Percentiles rank a stretch among this genome's conserved stretches.
phyloP scores from a whole-genome alignment of 2,113 vertebrate species.

The Todiramphus chloris region DNA sequence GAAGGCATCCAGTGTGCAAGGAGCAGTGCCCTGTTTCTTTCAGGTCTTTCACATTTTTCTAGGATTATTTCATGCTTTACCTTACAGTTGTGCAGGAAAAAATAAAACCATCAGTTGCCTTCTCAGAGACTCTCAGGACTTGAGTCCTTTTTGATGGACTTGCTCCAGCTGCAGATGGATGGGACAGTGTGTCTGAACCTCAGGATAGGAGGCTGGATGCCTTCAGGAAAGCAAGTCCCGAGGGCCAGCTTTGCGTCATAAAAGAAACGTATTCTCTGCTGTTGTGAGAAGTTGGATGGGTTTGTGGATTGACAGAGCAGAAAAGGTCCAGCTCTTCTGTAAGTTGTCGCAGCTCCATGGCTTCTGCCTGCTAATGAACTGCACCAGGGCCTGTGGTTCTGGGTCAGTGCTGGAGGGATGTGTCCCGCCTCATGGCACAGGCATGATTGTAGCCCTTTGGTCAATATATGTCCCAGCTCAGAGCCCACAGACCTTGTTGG shows the following conservation, averaged over 20 bases:
- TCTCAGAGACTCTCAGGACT: not conserved
- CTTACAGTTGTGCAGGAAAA: not conserved
- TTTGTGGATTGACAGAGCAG: not conserved
- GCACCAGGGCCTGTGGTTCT: not conserved
- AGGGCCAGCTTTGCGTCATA: not conserved
- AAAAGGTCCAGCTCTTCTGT: not conserved
- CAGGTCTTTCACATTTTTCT: not conserved
- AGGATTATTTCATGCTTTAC: not conserved
- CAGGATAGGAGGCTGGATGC: not conserved
- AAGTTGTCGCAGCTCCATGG: not conserved
- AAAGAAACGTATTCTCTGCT: not conserved
- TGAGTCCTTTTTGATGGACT: not conserved
- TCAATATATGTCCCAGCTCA: fast-evolving
- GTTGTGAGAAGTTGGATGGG: not conserved
- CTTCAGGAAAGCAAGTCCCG: not conserved
- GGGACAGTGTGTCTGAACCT: not conserved
- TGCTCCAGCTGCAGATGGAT: not conserved
- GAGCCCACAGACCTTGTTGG: not conserved
- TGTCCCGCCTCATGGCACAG: not conserved
- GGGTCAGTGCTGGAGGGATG: not conserved
- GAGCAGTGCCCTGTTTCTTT: not conserved
- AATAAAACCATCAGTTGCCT: not conserved
- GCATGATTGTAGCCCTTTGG: not conserved
- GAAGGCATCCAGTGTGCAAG: not conserved
- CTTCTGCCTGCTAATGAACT: not conserved